Conservation (phyloP, 2,113 vertebrate genomes). For the Lamprologus sp. region DNA sequence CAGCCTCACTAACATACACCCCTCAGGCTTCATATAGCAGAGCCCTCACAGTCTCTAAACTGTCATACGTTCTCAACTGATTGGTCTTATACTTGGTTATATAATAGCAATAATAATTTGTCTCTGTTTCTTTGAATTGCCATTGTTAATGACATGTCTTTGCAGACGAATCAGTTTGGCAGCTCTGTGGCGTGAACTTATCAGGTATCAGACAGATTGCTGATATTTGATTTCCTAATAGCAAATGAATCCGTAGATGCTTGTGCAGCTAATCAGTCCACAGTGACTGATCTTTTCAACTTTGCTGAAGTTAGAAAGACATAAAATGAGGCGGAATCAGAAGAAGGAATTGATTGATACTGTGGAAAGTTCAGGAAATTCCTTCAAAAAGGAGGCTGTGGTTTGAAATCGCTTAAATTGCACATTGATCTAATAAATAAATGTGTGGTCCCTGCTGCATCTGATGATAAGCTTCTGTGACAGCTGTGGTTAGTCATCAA, state of each 20-base stretch:
- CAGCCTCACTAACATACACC: not conserved
- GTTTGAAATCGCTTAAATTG: not conserved
- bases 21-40: not conserved
- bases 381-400: not conserved
- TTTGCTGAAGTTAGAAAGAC: not conserved
- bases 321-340: accelerated
- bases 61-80: not conserved
- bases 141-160: not conserved
- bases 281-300: not conserved
- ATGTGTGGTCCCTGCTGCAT: not conserved
- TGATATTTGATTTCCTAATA: not conserved
- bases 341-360: not conserved
- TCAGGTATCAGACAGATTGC: not conserved
- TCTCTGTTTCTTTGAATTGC: not conserved
- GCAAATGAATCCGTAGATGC: not conserved
- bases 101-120: not conserved
- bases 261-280: not conserved
- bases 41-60: not conserved
- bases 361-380: no score
- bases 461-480: not conserved
- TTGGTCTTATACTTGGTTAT: not conserved
- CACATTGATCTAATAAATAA: not conserved
- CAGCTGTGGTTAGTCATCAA: not conserved
- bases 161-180: not conserved
- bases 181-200: not conserved